Evolutionary conservation across 2,888 invertebrate species (phyloP).

Genomic region (Campaea margaritaria): DNA sequence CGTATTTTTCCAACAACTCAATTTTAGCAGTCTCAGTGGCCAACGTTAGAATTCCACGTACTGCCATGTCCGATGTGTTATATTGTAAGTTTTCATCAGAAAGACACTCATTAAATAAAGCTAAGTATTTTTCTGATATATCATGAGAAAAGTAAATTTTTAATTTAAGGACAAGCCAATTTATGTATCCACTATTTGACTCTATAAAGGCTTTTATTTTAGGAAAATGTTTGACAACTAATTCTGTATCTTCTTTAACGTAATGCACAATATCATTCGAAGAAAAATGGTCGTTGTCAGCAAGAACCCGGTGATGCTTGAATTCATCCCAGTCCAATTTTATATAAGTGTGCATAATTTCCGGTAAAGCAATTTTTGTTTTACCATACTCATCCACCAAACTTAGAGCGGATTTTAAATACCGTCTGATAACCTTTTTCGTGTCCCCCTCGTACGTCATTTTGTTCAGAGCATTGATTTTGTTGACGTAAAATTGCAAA

Average conservation of each 20-base stretch:
- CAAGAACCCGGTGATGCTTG: constrained; percentile 9
- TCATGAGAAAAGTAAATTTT: constrained; percentile 62
- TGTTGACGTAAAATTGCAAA: constrained; percentile 45
- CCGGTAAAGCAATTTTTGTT: constrained; percentile 53
- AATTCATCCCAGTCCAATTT: constrained; percentile 44
- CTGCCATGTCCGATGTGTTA: constrained; percentile 31
- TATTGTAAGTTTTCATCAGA: constrained; percentile 12
- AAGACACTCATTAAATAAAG: constrained; percentile 48
- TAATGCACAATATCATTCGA: constrained; percentile 40
- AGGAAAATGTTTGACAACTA: constrained; percentile 36
- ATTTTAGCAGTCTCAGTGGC: constrained; percentile 48
- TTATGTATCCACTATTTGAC: constrained; percentile 36
- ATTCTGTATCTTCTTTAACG: constrained; percentile 47
- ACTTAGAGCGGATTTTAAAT: constrained; percentile 40
- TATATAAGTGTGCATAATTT: constrained; percentile 50
- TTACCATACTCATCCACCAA: constrained; percentile 49
- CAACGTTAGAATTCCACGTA: constrained; percentile 55
- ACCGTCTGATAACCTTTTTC: constrained; percentile 35
- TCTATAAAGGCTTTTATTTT: constrained; percentile 33
- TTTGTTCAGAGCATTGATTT: constrained; percentile 43
- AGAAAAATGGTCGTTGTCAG: constrained; percentile 27
- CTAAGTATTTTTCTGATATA: constrained; percentile 50
- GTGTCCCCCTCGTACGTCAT: constrained; percentile 38
- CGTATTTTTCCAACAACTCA: constrained; percentile 53
- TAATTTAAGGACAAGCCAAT: constrained; percentile 54